Percentiles rank a stretch among this genome's conserved stretches.
These are phyloP conservation scores for Periophthalmodon schlosseri DNA, from an alignment of 2,113 vertebrate genomes.

Conservation along the genomic window DNA sequence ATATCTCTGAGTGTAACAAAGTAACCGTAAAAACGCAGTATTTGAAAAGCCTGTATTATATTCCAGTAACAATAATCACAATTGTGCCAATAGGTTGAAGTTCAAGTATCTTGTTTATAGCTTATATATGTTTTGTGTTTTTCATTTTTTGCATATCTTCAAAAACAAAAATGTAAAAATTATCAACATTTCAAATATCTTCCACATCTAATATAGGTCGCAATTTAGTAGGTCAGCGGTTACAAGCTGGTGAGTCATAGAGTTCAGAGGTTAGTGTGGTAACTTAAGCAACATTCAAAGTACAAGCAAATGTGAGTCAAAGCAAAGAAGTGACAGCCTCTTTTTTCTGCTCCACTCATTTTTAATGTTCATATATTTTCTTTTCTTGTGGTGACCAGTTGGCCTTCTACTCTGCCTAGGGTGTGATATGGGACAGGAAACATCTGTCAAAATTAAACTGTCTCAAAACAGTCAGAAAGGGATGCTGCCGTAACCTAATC, in stretches of 20 bases:
- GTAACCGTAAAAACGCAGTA: too few relatives aligned
- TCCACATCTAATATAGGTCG: neutral
- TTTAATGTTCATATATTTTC: conserved; percentile 9
- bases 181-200: too few relatives aligned
- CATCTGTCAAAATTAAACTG: conserved; percentile 29
- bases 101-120: too few relatives aligned
- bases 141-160: too few relatives aligned
- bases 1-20: too few relatives aligned
- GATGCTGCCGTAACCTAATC: conserved; percentile 34
- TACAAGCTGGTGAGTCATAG: conserved; percentile 39
- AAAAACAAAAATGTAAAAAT: too few relatives aligned
- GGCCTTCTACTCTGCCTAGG: conserved; percentile 19
- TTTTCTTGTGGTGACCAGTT: conserved; percentile 29
- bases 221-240: conserved; percentile 59
- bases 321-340: conserved; percentile 14
- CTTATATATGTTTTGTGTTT: too few relatives aligned
- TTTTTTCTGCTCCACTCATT: neutral
- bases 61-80: too few relatives aligned
- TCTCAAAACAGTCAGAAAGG: conserved; percentile 30
- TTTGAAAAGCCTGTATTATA: too few relatives aligned
- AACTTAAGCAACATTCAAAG: conserved; percentile 22
- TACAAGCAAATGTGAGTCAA: conserved; percentile 25
- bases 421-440: conserved; percentile 56
- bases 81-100: too few relatives aligned
- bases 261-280: conserved; percentile 14